A percentile compares a stretch with the other conserved stretches of the same genome.
phyloP scores from a whole-genome alignment of 2,888 invertebrate species.

The Scotopteryx bipunctaria region DNA sequence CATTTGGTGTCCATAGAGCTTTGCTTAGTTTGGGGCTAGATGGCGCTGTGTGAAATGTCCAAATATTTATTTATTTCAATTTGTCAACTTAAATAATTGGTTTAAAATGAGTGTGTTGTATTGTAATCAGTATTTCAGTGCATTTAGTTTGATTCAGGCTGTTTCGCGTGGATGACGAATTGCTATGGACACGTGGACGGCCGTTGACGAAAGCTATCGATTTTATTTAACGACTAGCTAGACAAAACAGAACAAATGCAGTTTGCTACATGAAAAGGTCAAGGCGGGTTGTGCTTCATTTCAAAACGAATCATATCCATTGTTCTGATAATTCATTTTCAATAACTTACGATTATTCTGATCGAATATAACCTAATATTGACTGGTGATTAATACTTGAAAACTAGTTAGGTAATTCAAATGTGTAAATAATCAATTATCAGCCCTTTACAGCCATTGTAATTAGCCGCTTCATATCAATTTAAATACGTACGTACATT shows the following conservation, averaged over 20 bases:
- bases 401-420: too few relatives aligned
- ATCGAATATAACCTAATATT: too few relatives aligned
- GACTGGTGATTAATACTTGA: too few relatives aligned
- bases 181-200: constrained; percentile 17
- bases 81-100: too few relatives aligned
- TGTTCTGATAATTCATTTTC: background rate
- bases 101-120: too few relatives aligned
- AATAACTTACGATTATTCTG: background rate
- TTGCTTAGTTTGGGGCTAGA: too few relatives aligned
- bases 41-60: too few relatives aligned
- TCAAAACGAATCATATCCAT: constrained; percentile 15
- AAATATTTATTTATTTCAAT: too few relatives aligned
- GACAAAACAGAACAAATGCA: constrained; percentile 51
- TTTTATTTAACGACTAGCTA: constrained; percentile 47
- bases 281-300: constrained; percentile 47
- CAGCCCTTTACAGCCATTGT: too few relatives aligned
- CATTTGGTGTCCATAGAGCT: too few relatives aligned
- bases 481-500: too few relatives aligned
- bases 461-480: too few relatives aligned
- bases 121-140: constrained; percentile 8
- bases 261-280: constrained; percentile 50
- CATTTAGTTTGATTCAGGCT: constrained; percentile 6
- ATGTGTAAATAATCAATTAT: background rate
- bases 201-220: constrained; percentile 51
- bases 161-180: constrained; percentile 12